A percentile compares a stretch with the other conserved stretches of the same genome.
phyloP scores from a whole-genome alignment of 2,113 vertebrate species.

The Pangasianodon hypophthalmus region DNA sequence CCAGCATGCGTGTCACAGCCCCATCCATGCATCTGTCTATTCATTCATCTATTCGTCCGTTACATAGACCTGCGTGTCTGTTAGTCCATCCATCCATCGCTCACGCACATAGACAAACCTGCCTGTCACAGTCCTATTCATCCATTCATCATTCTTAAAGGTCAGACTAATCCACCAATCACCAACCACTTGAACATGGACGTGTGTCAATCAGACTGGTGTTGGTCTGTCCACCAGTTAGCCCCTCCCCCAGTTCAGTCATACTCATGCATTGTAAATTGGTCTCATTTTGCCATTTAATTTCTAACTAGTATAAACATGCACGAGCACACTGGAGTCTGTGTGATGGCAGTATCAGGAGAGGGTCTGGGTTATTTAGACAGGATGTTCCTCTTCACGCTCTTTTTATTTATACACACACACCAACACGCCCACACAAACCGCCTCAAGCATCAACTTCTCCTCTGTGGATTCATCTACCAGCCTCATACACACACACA shows the following conservation, averaged over 20 bases:
- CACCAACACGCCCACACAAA: background rate
- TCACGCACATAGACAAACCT: background rate
- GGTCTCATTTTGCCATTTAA: background rate
- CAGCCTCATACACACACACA: background rate
- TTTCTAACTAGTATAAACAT: background rate
- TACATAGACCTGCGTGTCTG: background rate
- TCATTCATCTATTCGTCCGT: background rate
- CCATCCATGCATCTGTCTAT: background rate
- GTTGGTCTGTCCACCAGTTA: background rate
- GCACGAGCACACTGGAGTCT: background rate
- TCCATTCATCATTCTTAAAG: background rate
- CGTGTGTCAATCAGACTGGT: background rate
- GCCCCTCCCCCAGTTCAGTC: background rate
- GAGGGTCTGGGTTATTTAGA: background rate
- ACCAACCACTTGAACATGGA: background rate
- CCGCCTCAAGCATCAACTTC: background rate
- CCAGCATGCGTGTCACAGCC: background rate
- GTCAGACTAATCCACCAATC: background rate
- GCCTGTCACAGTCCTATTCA: background rate
- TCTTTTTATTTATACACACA: slow-evolving; percentile 1
- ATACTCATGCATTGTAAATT: background rate
- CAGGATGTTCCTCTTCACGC: slow-evolving; percentile 8
- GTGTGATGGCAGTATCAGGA: background rate
- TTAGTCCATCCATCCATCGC: background rate
- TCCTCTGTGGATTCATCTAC: slow-evolving; percentile 3